A percentile compares a stretch with the other conserved stretches of the same genome.
phyloP scores from a whole-genome alignment of 1,140 invertebrate species.

The Cherax quadricarinatus region DNA sequence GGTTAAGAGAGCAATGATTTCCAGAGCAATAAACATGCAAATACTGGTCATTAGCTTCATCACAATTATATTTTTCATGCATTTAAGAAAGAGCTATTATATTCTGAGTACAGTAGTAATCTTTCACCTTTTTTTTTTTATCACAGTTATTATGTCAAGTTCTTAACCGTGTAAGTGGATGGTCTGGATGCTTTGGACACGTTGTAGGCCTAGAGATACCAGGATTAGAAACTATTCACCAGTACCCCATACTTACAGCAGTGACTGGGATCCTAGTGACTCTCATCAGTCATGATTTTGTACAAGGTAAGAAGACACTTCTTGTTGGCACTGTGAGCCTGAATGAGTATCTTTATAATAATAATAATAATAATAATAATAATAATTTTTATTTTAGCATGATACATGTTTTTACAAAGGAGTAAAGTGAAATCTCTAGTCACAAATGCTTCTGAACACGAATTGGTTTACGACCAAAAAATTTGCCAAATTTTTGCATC shows the following conservation, averaged over 20 bases:
- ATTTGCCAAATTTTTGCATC: too few species aligned
- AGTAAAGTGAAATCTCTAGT: not conserved
- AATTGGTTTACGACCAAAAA: too few species aligned
- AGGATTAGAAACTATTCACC: constrained; percentile 84
- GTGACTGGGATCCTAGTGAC: constrained; percentile 83
- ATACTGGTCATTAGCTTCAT: too few species aligned
- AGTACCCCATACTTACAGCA: constrained; percentile 85
- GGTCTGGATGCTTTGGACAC: constrained; percentile 84
- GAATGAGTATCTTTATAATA: not conserved
- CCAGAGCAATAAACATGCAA: too few species aligned
- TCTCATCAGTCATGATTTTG: constrained; percentile 80
- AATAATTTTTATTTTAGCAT: too few species aligned
- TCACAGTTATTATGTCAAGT: constrained; percentile 84
- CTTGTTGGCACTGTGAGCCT: not conserved
- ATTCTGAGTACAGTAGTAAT: too few species aligned
- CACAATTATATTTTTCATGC: too few species aligned
- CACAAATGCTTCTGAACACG: too few species aligned
- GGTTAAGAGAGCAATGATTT: too few species aligned
- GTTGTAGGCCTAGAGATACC: constrained; percentile 84
- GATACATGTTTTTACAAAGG: too few species aligned
- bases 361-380: not conserved
- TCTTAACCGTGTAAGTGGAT: constrained; percentile 83
- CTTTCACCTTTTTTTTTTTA: not conserved
- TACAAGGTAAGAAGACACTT: constrained; percentile 69
- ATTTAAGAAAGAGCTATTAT: too few species aligned